Evolutionary conservation across 2,113 vertebrate genomes (phyloP).

Genomic region (Thermophis baileyi): DNA sequence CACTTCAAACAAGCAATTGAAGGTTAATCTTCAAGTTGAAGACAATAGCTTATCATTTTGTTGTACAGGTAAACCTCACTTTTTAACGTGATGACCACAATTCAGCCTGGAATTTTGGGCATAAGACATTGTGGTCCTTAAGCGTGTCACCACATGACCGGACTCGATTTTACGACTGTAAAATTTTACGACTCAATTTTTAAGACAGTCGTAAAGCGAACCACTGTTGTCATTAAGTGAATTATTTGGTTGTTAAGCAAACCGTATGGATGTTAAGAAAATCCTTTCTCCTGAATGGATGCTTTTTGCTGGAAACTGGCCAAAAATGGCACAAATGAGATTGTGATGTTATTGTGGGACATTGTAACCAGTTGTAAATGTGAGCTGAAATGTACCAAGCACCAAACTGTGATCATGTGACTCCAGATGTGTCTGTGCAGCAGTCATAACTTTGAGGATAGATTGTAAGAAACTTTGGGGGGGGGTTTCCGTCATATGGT

Average conservation of each 20-base stretch:
- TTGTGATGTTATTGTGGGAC: neutral
- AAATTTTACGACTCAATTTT: neutral
- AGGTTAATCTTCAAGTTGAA: neutral
- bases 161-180: neutral
- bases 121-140: neutral
- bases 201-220: neutral
- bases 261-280: neutral
- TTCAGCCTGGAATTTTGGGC: neutral
- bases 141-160: neutral
- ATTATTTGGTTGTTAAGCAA: neutral
- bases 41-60: neutral
- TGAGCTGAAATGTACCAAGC: neutral
- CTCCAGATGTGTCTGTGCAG: neutral
- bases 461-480: neutral
- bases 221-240: neutral
- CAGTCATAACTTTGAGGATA: neutral
- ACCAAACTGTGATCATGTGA: neutral
- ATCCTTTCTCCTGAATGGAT: neutral
- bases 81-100: neutral
- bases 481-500: neutral
- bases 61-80: neutral
- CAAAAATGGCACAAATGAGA: neutral
- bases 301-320: neutral
- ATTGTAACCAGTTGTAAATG: neutral
- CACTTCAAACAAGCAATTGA: neutral